Conservation (phyloP, 2,113 vertebrate genomes). For the Rissa tridactyla region DNA sequence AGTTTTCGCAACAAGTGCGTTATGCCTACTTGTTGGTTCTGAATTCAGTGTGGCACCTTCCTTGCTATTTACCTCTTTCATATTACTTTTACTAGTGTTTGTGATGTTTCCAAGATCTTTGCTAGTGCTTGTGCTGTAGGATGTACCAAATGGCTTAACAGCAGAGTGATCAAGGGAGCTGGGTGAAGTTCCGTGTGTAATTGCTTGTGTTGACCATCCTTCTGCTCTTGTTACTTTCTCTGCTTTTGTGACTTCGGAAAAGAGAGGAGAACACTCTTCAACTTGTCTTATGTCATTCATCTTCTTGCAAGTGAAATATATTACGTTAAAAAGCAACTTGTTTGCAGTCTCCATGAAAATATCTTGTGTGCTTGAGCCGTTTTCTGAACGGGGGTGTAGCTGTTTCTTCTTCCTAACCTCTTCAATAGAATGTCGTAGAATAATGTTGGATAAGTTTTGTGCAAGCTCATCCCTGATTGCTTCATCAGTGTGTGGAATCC, state of each 20-base stretch:
- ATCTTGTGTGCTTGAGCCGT: slow-evolving; percentile 54
- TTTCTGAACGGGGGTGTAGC: slow-evolving; percentile 60
- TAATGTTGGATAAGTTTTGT: slow-evolving; percentile 84
- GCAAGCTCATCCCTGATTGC: slow-evolving; percentile 81
- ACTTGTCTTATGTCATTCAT: slow-evolving; percentile 78
- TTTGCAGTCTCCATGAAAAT: slow-evolving; percentile 82
- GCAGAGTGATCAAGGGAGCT: background rate
- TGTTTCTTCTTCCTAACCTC: slow-evolving; percentile 81
- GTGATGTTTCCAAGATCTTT: background rate
- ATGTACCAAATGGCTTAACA: background rate
- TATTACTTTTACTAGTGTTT: background rate
- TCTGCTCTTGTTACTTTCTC: slow-evolving; percentile 17
- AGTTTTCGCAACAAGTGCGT: background rate
- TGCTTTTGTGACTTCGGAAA: background rate
- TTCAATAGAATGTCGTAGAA: slow-evolving; percentile 87
- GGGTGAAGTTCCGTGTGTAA: background rate
- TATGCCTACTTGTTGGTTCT: background rate
- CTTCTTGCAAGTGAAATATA: slow-evolving; percentile 87
- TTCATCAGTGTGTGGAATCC: slow-evolving; percentile 70
- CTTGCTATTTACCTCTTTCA: background rate
- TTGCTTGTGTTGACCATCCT: background rate
- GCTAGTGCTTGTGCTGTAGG: background rate
- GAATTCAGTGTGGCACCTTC: background rate
- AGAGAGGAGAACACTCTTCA: slow-evolving; percentile 59
- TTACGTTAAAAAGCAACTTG: slow-evolving; percentile 84